Evolutionary conservation across 2,888 invertebrate species (phyloP), one percentile per base, ranked within the genome.

Genomic region (Deilephila porcellus): DNA sequence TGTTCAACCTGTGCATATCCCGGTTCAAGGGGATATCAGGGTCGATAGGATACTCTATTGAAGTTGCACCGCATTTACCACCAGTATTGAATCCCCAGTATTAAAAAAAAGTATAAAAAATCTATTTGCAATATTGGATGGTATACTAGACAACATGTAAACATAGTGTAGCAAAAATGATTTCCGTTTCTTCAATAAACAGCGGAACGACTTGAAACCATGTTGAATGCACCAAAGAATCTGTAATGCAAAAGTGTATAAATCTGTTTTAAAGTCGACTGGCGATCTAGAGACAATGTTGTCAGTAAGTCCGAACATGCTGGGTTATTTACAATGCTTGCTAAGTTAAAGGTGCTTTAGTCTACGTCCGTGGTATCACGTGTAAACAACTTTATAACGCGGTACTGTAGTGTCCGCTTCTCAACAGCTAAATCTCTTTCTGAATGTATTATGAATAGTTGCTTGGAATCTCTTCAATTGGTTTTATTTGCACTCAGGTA

Each of bases 211-310:
- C 56, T 56, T n/a, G 0, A 4, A n/a, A 56, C 1, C 56, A 56
- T n/a, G 56, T 56, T 56, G 56, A 17, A 52, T 53, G 5, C 4
- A 56, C 56, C 4, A 56, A 56, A 56, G 56, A n/a, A 56, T 56
- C n/a, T 56, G 56, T n/a, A n/a, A n/a, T 56, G 56, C n/a, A 56
- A 56, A 56, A 56, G 56, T 56, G 45, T 14, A 14, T 45, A 56
- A 56, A 56, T 56, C 56, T 56, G 56, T n/a, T 56, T 56, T n/a
- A n/a, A 56, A 56, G 56, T 4, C n/a, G 56, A n/a, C 56, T 4
- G 56, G 56, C 56, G 56, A 56, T n/a, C 56, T n/a, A 56, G 5
- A 56, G 56, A 56, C 56, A n/a, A 56, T n/a, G 56, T 56, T n/a
- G 11, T 45, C 45, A 11, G n/a, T n/a, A 56, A 56, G 56, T n/a